These are phyloP conservation scores for Icerya purchasi DNA, from an alignment of 2,888 invertebrate genomes.

Conservation along the genomic window DNA sequence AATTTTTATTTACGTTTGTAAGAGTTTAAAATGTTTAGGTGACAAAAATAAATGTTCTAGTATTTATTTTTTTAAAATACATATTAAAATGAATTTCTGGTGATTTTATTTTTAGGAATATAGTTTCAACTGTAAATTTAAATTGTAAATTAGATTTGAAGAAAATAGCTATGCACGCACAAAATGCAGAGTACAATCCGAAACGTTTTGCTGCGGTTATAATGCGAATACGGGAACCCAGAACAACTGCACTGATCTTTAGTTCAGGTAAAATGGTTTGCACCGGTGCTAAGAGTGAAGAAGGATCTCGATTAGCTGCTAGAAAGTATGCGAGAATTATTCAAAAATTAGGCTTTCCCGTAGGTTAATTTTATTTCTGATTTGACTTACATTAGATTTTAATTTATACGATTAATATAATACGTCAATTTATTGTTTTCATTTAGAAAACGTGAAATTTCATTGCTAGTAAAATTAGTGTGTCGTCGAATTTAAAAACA, in stretches of 20 bases:
- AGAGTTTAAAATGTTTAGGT: no score
- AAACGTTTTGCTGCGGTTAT: slow-evolving; percentile 98
- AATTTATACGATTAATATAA: background rate
- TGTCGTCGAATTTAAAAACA: no score
- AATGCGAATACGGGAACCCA: slow-evolving; percentile 65
- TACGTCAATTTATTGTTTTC: background rate
- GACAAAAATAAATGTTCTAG: no score
- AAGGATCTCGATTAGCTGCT: slow-evolving; percentile 52
- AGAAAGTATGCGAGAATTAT: slow-evolving; percentile 63
- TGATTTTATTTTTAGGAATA: slow-evolving; percentile 64
- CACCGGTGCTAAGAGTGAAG: slow-evolving; percentile 67
- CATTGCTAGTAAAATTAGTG: background rate
- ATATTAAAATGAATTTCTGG: no score
- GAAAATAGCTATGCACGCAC: slow-evolving; percentile 87
- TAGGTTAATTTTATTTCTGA: slow-evolving; percentile 19
- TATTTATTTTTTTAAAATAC: no score
- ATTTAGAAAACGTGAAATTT: background rate
- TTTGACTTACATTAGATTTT: background rate
- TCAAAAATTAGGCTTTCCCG: slow-evolving; percentile 55
- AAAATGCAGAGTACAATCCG: slow-evolving; percentile 98
- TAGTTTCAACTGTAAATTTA: slow-evolving; percentile 92
- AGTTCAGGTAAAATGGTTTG: slow-evolving; percentile 75
- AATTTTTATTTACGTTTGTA: no score
- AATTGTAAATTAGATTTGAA: slow-evolving; percentile 88
- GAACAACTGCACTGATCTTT: slow-evolving; percentile 73